Conservation (phyloP, 1,140 invertebrate genomes). For the Heliconius hewitsoni region DNA sequence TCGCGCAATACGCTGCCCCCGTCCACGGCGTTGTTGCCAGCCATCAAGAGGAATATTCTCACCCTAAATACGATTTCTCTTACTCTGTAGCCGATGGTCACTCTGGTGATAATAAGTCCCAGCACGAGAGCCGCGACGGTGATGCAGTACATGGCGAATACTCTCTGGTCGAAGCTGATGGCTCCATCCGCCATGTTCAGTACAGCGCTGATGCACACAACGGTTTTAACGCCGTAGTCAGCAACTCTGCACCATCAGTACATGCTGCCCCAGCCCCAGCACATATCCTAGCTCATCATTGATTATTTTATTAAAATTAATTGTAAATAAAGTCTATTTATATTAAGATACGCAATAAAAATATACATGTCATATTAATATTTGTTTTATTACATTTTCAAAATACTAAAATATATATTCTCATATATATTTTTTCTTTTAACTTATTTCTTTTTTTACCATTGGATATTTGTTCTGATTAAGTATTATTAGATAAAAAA, state of each 20-base stretch:
- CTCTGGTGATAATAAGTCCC: conserved; percentile 80
- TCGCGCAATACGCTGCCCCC: conserved; percentile 55
- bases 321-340: not conserved
- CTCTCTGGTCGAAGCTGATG: conserved; percentile 81
- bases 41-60: conserved; percentile 34
- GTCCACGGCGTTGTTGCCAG: not conserved
- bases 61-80: conserved; percentile 37
- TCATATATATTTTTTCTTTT: not conserved
- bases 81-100: conserved; percentile 79
- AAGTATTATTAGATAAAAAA: too few species aligned
- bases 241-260: conserved; percentile 71
- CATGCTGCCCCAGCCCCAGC: conserved; percentile 19
- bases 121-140: conserved; percentile 80
- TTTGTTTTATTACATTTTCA: not conserved
- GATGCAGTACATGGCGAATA: conserved; percentile 82
- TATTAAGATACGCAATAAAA: not conserved
- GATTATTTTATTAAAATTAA: conserved; percentile 22
- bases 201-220: conserved; percentile 80
- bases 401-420: not conserved
- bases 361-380: not conserved
- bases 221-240: conserved; percentile 82
- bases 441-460: not conserved
- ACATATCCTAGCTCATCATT: conserved; percentile 32
- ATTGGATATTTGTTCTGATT: too few species aligned
- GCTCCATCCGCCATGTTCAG: conserved; percentile 79